phyloP scores from a whole-genome alignment of 2,113 vertebrate species.

The Tretioscincus oriximinensis region DNA sequence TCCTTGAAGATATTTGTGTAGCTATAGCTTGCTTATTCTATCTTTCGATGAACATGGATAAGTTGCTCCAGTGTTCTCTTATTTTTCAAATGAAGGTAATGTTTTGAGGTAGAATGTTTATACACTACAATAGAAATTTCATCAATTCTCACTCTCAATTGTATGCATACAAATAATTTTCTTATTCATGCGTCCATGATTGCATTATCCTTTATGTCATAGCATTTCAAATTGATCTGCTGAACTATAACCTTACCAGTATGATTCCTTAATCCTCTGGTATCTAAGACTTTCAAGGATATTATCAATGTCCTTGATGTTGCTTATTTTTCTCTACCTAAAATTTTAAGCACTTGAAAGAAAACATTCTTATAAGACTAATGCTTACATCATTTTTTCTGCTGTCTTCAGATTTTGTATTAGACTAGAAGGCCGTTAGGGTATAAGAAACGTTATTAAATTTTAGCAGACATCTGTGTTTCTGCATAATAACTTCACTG shows the following conservation, averaged over 20 bases:
- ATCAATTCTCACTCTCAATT: neutral
- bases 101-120: neutral
- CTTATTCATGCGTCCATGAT: neutral
- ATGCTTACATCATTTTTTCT: neutral
- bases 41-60: neutral
- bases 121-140: neutral
- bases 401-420: neutral
- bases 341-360: neutral
- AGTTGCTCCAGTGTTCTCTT: neutral
- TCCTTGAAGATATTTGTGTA: neutral
- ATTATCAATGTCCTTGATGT: neutral
- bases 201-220: conserved; percentile 6
- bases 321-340: neutral
- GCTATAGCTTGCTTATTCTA: neutral
- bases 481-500: neutral
- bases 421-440: neutral
- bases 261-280: conserved; percentile 19
- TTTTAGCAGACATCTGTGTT: neutral
- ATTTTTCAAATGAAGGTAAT: neutral
- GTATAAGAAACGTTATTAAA: neutral
- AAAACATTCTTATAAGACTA: neutral
- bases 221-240: conserved; percentile 6
- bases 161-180: neutral
- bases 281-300: neutral
- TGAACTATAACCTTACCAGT: conserved; percentile 19